A percentile compares a stretch with the other conserved stretches of the same genome.
These are phyloP conservation scores for Thalassarche chlororhynchos DNA, from an alignment of 2,113 vertebrate genomes.

Conservation along the genomic window DNA sequence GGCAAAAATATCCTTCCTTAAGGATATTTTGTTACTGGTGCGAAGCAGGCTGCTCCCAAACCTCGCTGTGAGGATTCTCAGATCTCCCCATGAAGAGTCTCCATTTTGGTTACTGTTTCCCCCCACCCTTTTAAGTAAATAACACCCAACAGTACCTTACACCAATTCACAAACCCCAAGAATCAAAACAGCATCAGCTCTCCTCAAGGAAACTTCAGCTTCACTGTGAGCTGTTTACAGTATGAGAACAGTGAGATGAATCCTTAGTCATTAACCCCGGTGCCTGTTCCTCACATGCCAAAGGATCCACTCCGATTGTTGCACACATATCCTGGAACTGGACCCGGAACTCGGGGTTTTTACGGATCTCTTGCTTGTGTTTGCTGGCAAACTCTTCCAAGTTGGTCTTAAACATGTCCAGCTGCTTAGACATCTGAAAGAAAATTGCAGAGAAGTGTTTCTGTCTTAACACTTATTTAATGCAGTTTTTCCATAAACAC, in stretches of 20 bases:
- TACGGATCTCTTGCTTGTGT: slow-evolving; percentile 96
- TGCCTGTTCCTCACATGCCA: slow-evolving; percentile 86
- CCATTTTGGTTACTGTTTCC: no score
- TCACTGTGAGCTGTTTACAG: background rate
- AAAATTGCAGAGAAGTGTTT: background rate
- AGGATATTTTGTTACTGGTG: background rate
- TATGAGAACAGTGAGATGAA: fast-evolving
- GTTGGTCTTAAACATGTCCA: slow-evolving; percentile 94
- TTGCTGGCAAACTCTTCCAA: slow-evolving; percentile 97
- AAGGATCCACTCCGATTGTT: slow-evolving; percentile 93
- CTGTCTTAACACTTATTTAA: background rate
- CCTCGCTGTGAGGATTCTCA: background rate
- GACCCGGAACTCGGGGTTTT: slow-evolving; percentile 88
- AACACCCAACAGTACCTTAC: background rate
- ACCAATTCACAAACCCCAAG: background rate
- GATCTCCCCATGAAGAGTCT: background rate
- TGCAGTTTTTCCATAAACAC: fast-evolving
- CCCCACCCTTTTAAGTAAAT: no score
- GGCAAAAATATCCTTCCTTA: background rate
- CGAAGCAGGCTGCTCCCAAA: background rate
- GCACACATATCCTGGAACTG: slow-evolving; percentile 99
- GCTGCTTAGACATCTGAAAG: slow-evolving; percentile 93
- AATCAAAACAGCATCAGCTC: background rate
- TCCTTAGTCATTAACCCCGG: background rate
- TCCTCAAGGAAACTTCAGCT: background rate